phyloP scores from a whole-genome alignment of 2,113 vertebrate species.

The Sakesphorus luctuosus region DNA sequence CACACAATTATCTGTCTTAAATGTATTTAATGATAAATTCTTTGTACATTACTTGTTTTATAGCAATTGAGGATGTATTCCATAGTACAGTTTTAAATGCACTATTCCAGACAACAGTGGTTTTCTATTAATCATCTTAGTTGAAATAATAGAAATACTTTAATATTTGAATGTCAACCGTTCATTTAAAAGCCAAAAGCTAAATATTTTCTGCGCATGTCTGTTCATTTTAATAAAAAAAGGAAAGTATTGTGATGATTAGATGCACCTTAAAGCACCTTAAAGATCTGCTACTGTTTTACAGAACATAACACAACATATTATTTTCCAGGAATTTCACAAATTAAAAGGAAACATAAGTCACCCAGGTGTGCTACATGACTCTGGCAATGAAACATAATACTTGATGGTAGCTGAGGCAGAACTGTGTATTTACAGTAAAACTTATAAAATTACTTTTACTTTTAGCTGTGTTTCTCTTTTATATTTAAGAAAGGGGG shows the following conservation, averaged over 20 bases:
- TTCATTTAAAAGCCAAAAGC: conserved; percentile 12
- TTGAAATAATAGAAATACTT: conserved; percentile 36
- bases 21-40: not conserved
- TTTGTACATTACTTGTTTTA: not conserved
- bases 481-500: not conserved
- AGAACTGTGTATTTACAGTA: not conserved
- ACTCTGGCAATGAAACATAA: not conserved
- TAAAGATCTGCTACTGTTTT: not conserved
- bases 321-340: conserved; percentile 30
- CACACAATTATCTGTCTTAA: not conserved
- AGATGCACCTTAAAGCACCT: not conserved
- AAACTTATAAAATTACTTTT: not conserved
- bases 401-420: not conserved
- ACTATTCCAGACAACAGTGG: conserved; percentile 6
- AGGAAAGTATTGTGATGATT: not conserved
- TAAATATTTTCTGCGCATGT: not conserved
- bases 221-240: conserved; percentile 8
- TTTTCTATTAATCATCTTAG: conserved; percentile 29
- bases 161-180: not conserved
- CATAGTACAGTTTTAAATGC: not conserved
- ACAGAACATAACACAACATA: conserved; percentile 4
- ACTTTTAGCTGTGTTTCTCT: not conserved
- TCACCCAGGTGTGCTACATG: not conserved
- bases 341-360: conserved; percentile 19
- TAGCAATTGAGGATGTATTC: not conserved